Conservation (phyloP, 2,797 vertebrate species). For the Lithobates sylvaticus region DNA sequence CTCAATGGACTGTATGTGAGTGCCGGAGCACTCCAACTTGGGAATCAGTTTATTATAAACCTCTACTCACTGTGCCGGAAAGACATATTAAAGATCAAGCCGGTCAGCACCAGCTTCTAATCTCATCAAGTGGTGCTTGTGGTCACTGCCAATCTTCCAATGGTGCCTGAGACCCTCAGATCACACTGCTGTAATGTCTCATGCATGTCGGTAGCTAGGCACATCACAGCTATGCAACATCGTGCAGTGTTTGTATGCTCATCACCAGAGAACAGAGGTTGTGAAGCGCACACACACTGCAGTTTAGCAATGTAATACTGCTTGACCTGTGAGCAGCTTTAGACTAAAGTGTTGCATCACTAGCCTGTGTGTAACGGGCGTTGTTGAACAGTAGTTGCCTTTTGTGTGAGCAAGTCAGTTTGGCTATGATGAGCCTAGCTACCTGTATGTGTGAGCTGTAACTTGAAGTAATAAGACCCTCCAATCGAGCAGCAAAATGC, state of each 20-base stretch:
- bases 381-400: no score
- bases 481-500: neutral
- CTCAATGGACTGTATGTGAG: slow-evolving; percentile 92
- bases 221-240: neutral
- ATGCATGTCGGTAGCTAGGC: neutral
- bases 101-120: slow-evolving; percentile 8
- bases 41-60: neutral
- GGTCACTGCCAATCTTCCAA: neutral
- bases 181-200: neutral
- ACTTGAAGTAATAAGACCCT: neutral
- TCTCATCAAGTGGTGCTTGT: neutral
- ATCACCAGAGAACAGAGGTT: no score
- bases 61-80: neutral
- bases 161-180: neutral
- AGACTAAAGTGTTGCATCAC: no score
- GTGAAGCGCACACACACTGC: no score
- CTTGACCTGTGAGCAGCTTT: no score
- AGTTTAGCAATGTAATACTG: no score
- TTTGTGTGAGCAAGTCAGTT: no score
- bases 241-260: neutral
- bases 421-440: no score
- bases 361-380: no score
- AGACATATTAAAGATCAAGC: neutral
- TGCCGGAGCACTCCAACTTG: neutral
- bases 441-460: no score